A percentile compares a stretch with the other conserved stretches of the same genome.
These are phyloP conservation scores for Drosophila glabriapex DNA, from an alignment of 2,888 invertebrate species.

Conservation along the genomic window DNA sequence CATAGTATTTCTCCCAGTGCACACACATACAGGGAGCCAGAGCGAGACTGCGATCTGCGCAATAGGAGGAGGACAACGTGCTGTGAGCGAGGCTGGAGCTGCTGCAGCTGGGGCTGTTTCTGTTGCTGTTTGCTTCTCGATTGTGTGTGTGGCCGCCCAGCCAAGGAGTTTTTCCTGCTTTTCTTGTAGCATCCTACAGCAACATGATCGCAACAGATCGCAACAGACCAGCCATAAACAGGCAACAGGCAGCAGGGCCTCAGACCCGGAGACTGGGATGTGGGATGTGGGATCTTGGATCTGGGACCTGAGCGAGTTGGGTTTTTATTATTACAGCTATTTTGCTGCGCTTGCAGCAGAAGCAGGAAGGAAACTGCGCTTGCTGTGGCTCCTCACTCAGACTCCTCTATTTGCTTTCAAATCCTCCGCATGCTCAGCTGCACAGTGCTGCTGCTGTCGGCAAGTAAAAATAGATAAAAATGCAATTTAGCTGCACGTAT, in stretches of 20 bases:
- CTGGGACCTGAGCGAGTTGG: constrained; percentile 24
- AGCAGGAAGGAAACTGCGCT: constrained; percentile 75
- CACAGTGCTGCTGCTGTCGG: constrained; percentile 45
- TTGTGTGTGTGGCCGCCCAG: constrained; percentile 32
- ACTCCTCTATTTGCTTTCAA: constrained; percentile 60
- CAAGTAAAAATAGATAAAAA: constrained; percentile 80
- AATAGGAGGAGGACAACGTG: constrained; percentile 61
- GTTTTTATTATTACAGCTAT: constrained; percentile 75
- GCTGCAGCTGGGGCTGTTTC: constrained; percentile 21
- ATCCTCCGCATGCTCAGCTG: constrained; percentile 67
- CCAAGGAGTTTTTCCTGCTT: constrained; percentile 80
- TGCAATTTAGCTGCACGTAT: constrained; percentile 71
- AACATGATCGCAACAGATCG: constrained; percentile 34
- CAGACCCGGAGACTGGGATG: constrained; percentile 1
- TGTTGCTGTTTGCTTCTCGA: constrained; percentile 10
- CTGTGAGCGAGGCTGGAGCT: constrained; percentile 23
- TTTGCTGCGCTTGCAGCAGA: constrained; percentile 43
- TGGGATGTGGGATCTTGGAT: constrained; percentile 5
- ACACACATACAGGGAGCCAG: constrained; percentile 5
- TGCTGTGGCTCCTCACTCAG: constrained; percentile 16
- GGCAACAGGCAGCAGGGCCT: constrained; percentile 9
- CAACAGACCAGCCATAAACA: constrained; percentile 37
- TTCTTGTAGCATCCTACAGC: constrained; percentile 78
- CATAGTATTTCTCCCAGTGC: background rate
- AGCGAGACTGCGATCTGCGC: constrained; percentile 34